Percentiles rank a stretch among this genome's conserved stretches.
Conservation (phyloP, 1,140 invertebrate species). For the Phenacoccus solenopsis region DNA sequence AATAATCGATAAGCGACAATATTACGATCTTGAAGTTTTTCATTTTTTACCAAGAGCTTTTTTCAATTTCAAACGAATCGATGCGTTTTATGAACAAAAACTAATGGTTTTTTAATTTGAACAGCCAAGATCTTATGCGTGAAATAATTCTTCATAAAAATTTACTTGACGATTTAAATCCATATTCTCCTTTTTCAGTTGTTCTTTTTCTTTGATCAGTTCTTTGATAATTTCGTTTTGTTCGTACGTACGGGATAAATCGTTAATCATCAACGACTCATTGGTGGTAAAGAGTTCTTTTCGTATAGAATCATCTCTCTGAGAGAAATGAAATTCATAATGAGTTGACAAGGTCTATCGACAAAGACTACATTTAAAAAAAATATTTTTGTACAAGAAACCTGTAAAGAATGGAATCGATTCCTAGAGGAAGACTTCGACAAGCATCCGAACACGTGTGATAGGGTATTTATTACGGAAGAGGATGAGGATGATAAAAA, state of each 20-base stretch:
- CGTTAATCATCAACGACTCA: slow-evolving; percentile 5
- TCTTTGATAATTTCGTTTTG: slow-evolving; percentile 7
- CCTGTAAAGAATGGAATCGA: background rate
- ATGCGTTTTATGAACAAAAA: too few relatives aligned
- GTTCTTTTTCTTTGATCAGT: background rate
- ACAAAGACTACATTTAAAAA: too few relatives aligned
- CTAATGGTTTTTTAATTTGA: too few relatives aligned
- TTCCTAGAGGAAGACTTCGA: background rate
- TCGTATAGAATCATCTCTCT: background rate
- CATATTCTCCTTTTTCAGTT: background rate
- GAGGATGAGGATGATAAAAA: slow-evolving; percentile 7
- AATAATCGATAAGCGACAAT: too few relatives aligned
- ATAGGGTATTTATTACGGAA: background rate
- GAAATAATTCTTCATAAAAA: background rate
- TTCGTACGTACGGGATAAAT: background rate
- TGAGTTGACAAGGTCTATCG: background rate
- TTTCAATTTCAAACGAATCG: too few relatives aligned
- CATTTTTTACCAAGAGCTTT: too few relatives aligned
- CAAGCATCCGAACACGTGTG: background rate
- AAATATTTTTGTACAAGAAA: too few relatives aligned
- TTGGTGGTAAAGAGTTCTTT: background rate
- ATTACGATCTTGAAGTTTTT: too few relatives aligned
- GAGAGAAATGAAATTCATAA: background rate
- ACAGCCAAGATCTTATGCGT: too few relatives aligned
- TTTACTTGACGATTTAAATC: slow-evolving; percentile 2